phyloP scores from a whole-genome alignment of 2,113 vertebrate species.

The Syngnathus floridae region DNA sequence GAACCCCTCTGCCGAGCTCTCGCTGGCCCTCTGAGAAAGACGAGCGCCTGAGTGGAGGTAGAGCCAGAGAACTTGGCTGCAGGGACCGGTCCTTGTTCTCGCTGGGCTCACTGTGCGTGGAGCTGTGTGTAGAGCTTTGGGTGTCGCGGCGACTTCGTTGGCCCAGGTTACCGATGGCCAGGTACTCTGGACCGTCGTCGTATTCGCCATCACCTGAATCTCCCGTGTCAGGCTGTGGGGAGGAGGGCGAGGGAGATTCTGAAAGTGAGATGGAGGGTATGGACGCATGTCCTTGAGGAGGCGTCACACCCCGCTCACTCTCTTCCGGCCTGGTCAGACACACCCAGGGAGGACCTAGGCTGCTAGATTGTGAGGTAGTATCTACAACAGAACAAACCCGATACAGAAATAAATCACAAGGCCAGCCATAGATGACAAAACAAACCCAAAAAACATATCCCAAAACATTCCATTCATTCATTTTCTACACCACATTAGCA shows the following conservation, averaged over 20 bases:
- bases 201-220: conserved; percentile 76
- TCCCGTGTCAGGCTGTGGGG: conserved; percentile 23
- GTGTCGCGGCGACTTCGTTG: conserved; percentile 66
- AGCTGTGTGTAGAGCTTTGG: conserved; percentile 53
- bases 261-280: conserved; percentile 39
- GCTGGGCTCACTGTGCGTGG: conserved; percentile 37
- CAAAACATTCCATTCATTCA: no score
- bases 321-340: conserved; percentile 30
- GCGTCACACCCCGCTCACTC: background rate
- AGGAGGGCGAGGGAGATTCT: conserved; percentile 19
- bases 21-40: conserved; percentile 89
- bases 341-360: conserved; percentile 55
- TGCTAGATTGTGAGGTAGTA: conserved; percentile 28
- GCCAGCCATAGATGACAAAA: background rate
- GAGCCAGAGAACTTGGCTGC: conserved; percentile 19
- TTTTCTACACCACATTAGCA: no score
- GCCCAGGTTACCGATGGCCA: conserved; percentile 90
- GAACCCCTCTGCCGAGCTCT: conserved; percentile 52
- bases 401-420: background rate
- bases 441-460: no score
- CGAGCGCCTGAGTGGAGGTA: conserved; percentile 70
- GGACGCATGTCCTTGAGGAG: conserved; percentile 1
- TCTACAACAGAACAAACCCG: conserved; percentile 41
- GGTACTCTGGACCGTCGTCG: conserved; percentile 90
- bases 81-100: conserved; percentile 17